Conservation (phyloP, 2,113 vertebrate genomes). For the Eptatretus burgeri region DNA sequence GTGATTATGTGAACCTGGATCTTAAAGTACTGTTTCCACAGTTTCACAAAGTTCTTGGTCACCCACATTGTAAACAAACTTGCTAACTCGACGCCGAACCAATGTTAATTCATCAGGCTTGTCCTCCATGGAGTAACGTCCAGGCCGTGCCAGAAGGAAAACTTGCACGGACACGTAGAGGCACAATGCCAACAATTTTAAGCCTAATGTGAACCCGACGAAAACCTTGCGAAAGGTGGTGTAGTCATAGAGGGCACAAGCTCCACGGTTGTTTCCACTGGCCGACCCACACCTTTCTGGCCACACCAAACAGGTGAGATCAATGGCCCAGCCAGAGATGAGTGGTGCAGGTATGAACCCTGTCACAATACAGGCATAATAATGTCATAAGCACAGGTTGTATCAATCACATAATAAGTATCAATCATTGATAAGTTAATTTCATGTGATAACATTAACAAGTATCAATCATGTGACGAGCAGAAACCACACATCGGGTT, state of each 20-base stretch:
- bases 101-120: too few species aligned
- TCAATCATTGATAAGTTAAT: too few species aligned
- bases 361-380: slow-evolving; percentile 12
- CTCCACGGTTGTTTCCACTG: slow-evolving; percentile 19
- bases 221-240: slow-evolving; percentile 60
- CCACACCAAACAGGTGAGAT: slow-evolving; percentile 93
- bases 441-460: too few species aligned
- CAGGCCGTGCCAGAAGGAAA: slow-evolving; percentile 29
- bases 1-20: slow-evolving; percentile 5
- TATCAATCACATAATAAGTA: too few species aligned
- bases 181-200: slow-evolving; percentile 69
- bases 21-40: slow-evolving; percentile 97
- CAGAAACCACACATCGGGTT: too few species aligned
- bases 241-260: slow-evolving; percentile 69
- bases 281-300: slow-evolving; percentile 51
- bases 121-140: not conserved
- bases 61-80: slow-evolving; percentile 95
- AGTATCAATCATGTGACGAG: too few species aligned
- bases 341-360: slow-evolving; percentile 91
- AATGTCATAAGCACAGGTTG: too few species aligned
- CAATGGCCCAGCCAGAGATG: slow-evolving; percentile 79
- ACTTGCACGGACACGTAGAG: slow-evolving; percentile 76
- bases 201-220: slow-evolving; percentile 62
- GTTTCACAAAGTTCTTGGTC: slow-evolving; percentile 91
- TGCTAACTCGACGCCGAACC: slow-evolving; percentile 10